These are phyloP conservation scores for Exocentrus adspersus DNA, from an alignment of 2,888 invertebrate genomes.

Conservation along the genomic window DNA sequence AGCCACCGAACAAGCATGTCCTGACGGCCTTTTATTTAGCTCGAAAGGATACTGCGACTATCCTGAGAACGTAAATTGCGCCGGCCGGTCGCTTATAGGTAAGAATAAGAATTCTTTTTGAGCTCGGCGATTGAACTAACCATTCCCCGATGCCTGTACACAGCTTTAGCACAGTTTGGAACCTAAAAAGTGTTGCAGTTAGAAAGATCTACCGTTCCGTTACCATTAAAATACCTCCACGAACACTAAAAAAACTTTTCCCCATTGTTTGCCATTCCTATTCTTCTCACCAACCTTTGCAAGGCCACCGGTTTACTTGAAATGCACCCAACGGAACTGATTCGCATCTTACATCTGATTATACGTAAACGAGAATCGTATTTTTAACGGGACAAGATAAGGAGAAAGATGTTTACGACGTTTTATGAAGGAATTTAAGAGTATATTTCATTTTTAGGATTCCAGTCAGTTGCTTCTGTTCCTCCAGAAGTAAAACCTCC, in stretches of 20 bases:
- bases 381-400: background rate
- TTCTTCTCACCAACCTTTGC: background rate
- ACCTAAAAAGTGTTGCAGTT: too few relatives aligned
- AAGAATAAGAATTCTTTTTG: background rate
- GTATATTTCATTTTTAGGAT: background rate
- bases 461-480: background rate
- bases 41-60: constrained; percentile 74
- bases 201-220: too few relatives aligned
- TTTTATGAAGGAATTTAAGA: too few relatives aligned
- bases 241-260: background rate
- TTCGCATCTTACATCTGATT: constrained; percentile 10
- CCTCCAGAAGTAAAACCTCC: constrained; percentile 1
- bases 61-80: constrained; percentile 72
- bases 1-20: constrained; percentile 74
- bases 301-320: background rate
- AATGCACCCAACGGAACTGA: background rate
- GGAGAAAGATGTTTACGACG: background rate
- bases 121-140: too few relatives aligned
- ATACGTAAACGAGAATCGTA: background rate
- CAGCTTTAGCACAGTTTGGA: too few relatives aligned
- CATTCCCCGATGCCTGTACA: too few relatives aligned
- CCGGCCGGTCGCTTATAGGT: constrained; percentile 61
- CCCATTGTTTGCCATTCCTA: background rate
- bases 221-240: too few relatives aligned
- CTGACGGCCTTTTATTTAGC: constrained; percentile 69